Evolutionary conservation across 2,797 vertebrate species (phyloP).

Genomic region (Phoebastria nigripes): DNA sequence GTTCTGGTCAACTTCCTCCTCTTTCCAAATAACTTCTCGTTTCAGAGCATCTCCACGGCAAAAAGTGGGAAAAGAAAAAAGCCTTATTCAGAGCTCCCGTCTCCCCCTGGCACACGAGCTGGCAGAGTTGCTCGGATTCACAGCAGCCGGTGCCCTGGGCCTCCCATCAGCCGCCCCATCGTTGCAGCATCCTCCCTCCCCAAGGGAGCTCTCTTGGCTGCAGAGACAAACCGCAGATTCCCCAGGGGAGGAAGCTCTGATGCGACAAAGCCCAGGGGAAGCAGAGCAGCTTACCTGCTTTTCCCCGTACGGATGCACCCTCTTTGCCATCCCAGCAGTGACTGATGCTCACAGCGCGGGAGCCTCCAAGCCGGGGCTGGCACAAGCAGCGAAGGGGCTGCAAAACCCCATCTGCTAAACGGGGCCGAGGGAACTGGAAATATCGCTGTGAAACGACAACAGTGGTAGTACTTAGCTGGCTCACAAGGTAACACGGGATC

Average conservation of each 20-base stretch:
- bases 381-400: background rate
- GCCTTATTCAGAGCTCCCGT: background rate
- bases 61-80: background rate
- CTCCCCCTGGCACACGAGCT: background rate
- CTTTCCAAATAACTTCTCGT: background rate
- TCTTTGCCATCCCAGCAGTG: background rate
- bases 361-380: background rate
- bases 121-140: background rate
- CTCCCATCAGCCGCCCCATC: background rate
- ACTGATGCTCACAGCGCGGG: fast-evolving
- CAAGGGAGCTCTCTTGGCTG: background rate
- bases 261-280: fast-evolving
- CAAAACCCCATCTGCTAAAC: background rate
- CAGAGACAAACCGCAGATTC: background rate
- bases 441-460: fast-evolving
- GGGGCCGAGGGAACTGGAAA: background rate
- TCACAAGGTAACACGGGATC: too few relatives aligned
- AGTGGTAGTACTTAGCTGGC: background rate
- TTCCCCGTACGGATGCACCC: fast-evolving
- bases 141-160: background rate
- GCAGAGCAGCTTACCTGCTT: background rate
- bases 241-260: background rate
- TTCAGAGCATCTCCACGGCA: background rate
- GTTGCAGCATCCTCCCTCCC: background rate
- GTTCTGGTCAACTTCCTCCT: background rate